A percentile compares a stretch with the other conserved stretches of the same genome.
phyloP scores from a whole-genome alignment of 1,140 invertebrate species.

The Hirudo medicinalis region DNA sequence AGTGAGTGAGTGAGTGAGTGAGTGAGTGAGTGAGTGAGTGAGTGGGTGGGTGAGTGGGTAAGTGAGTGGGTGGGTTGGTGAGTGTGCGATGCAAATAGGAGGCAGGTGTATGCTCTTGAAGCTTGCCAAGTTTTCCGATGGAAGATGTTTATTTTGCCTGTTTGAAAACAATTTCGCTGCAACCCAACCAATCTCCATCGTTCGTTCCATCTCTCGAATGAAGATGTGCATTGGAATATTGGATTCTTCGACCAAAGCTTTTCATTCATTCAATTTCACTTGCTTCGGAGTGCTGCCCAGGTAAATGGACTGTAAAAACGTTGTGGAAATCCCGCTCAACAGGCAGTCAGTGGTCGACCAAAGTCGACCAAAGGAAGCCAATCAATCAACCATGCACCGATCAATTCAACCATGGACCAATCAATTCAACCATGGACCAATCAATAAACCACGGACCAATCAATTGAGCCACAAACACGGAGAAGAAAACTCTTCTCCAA shows the following conservation, averaged over 20 bases:
- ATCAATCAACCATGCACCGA: no score
- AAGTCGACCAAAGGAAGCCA: no score
- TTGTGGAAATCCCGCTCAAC: neutral
- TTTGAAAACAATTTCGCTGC: no score
- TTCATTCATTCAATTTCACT: neutral
- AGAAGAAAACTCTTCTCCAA: no score
- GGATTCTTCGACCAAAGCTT: neutral
- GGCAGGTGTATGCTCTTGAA: neutral
- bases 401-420: neutral
- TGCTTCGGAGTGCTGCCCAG: neutral
- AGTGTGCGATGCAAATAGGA: constrained; percentile 8
- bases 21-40: constrained; percentile 16
- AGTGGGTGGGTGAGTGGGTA: constrained; percentile 9
- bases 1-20: constrained; percentile 15
- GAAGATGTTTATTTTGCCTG: neutral
- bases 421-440: neutral
- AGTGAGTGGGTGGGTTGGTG: constrained; percentile 8
- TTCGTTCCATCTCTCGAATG: neutral
- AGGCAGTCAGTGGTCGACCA: neutral
- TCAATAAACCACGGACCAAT: neutral
- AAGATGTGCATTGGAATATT: neutral
- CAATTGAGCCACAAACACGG: neutral
- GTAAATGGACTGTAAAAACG: neutral
- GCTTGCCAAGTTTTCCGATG: neutral
- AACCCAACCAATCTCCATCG: neutral